These are phyloP conservation scores for Epistrophe eligans DNA, from an alignment of 2,888 invertebrate genomes.

Conservation along the genomic window DNA sequence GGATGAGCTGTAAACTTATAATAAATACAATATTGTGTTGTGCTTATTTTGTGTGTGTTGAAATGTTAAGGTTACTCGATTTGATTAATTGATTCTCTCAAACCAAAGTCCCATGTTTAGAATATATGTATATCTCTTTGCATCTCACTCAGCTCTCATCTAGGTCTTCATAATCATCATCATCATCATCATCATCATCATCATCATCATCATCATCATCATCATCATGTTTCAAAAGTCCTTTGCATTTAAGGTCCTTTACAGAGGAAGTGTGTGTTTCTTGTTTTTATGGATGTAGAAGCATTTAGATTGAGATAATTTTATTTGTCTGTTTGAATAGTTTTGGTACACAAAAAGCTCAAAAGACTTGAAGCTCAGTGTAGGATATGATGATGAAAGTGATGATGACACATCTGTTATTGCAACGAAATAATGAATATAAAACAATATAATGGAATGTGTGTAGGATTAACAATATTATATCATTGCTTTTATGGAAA, in stretches of 20 bases:
- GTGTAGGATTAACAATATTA: neutral
- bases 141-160: neutral
- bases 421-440: neutral
- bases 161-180: neutral
- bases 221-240: slow-evolving; percentile 9
- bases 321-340: slow-evolving; percentile 60
- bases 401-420: slow-evolving; percentile 4
- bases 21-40: slow-evolving; percentile 15
- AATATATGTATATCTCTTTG: slow-evolving; percentile 7
- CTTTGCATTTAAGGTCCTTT: slow-evolving; percentile 19
- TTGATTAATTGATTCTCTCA: slow-evolving; percentile 68
- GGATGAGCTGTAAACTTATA: slow-evolving; percentile 22
- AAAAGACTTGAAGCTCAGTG: neutral
- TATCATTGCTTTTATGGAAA: neutral
- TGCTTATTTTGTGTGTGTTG: slow-evolving; percentile 14
- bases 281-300: slow-evolving; percentile 3
- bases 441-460: neutral
- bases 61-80: slow-evolving; percentile 47
- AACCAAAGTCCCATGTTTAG: slow-evolving; percentile 19
- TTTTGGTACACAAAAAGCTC: neutral
- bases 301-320: slow-evolving; percentile 59
- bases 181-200: neutral
- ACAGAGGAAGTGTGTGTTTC: slow-evolving; percentile 3
- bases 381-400: neutral
- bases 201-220: too few relatives aligned